phyloP scores from a whole-genome alignment of 1,140 invertebrate species.

The Aphaenogaster rudis region DNA sequence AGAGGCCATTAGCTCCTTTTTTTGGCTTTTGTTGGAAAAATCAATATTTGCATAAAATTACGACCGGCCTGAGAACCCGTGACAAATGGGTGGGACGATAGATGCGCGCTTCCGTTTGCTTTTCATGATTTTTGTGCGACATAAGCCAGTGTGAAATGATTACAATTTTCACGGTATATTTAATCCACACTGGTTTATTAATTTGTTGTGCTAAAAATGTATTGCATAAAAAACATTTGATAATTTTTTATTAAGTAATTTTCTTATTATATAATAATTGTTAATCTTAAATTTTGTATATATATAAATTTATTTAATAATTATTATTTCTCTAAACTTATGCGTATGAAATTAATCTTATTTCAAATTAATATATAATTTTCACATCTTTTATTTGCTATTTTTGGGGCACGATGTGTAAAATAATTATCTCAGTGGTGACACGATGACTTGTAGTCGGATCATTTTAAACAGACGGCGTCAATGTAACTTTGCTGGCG shows the following conservation, averaged over 20 bases:
- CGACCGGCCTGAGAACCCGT: constrained; percentile 78
- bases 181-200: constrained; percentile 58
- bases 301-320: neutral
- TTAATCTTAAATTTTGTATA: neutral
- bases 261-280: neutral
- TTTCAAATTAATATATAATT: neutral
- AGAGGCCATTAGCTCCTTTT: constrained; percentile 70
- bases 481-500: constrained; percentile 15
- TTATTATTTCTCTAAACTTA: neutral
- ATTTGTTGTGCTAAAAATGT: neutral
- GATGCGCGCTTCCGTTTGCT: constrained; percentile 56
- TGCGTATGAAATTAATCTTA: neutral
- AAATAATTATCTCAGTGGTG: neutral
- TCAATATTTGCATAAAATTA: constrained; percentile 84
- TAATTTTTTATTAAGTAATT: constrained; percentile 17
- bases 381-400: neutral
- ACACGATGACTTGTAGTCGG: neutral
- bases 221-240: neutral
- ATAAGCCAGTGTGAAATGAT: constrained; percentile 24
- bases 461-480: constrained; percentile 28
- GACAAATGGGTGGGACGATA: constrained; percentile 80
- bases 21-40: constrained; percentile 73
- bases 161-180: constrained; percentile 60
- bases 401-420: neutral
- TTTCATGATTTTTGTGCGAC: constrained; percentile 73